Evolutionary conservation across 1,140 invertebrate species (phyloP).

Genomic region (Polyergus mexicanus): DNA sequence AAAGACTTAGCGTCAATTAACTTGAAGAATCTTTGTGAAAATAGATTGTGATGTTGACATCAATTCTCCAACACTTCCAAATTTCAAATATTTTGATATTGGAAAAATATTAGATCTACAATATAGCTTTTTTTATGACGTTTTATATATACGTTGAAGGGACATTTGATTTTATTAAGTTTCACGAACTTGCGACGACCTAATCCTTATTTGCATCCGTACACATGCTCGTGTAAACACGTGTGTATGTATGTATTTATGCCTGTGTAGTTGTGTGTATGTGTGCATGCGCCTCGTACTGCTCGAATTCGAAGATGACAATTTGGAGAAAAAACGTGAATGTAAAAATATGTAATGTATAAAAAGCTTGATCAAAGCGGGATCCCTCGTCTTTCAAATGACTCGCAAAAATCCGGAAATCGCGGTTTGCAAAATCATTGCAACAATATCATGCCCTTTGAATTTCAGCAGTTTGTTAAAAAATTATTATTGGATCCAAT

Average conservation of each 20-base stretch:
- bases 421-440: constrained; percentile 46
- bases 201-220: constrained; percentile 31
- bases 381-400: not conserved
- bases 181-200: not conserved
- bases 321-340: constrained; percentile 27
- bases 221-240: constrained; percentile 1
- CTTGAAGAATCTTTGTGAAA: not conserved
- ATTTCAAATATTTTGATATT: constrained; percentile 8
- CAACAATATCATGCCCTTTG: constrained; percentile 48
- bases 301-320: constrained; percentile 55
- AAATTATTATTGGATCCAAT: constrained; percentile 40
- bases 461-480: constrained; percentile 69
- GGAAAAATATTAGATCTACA: constrained; percentile 45
- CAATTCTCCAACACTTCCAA: not conserved
- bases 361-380: constrained; percentile 30
- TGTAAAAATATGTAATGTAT: constrained; percentile 36
- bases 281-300: constrained; percentile 26
- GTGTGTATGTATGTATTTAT: not conserved
- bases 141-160: not conserved
- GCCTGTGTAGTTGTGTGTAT: not conserved
- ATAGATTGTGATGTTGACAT: too few species aligned
- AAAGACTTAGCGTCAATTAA: not conserved
- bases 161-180: not conserved
- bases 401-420: not conserved
- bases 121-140: not conserved